Evolutionary conservation across 23 tunicate species (phyloP).

Genomic region (Diplosoma virens): DNA sequence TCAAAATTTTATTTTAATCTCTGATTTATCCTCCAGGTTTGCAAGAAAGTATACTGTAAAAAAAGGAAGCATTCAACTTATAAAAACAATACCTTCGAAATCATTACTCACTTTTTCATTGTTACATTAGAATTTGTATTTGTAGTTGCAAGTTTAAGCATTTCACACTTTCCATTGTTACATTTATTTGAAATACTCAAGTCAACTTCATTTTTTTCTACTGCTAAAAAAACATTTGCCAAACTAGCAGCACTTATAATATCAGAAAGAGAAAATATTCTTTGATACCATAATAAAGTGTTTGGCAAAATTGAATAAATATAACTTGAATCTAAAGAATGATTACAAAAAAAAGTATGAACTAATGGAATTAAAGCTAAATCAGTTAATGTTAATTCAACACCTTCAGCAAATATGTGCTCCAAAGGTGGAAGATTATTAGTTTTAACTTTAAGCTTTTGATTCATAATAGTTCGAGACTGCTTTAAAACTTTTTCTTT

Average conservation of each 20-base stretch:
- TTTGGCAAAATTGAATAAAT: constrained; percentile 27
- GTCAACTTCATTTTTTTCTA: background rate
- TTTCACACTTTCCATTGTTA: constrained; percentile 37
- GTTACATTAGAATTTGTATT: too few species aligned
- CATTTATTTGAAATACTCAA: background rate
- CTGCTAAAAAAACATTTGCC: constrained; percentile 30
- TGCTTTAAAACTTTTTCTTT: constrained; percentile 15
- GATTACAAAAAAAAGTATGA: constrained; percentile 33
- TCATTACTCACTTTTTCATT: too few species aligned
- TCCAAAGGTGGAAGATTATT: constrained; percentile 86
- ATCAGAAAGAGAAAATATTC: constrained; percentile 22
- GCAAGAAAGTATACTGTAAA: too few species aligned
- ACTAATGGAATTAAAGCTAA: constrained; percentile 72
- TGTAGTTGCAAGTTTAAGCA: constrained; percentile 17
- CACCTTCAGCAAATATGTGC: constrained; percentile 93
- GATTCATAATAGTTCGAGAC: background rate
- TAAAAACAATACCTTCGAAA: too few species aligned
- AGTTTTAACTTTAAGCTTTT: constrained; percentile 48
- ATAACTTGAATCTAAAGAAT: background rate
- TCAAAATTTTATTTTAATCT: too few species aligned
- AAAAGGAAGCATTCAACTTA: too few species aligned
- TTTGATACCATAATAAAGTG: constrained; percentile 57
- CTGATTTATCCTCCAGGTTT: too few species aligned
- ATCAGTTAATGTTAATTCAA: constrained; percentile 77
- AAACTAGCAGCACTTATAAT: constrained; percentile 25